phyloP scores from a whole-genome alignment of 2,113 vertebrate genomes.

The Panthera tigris region DNA sequence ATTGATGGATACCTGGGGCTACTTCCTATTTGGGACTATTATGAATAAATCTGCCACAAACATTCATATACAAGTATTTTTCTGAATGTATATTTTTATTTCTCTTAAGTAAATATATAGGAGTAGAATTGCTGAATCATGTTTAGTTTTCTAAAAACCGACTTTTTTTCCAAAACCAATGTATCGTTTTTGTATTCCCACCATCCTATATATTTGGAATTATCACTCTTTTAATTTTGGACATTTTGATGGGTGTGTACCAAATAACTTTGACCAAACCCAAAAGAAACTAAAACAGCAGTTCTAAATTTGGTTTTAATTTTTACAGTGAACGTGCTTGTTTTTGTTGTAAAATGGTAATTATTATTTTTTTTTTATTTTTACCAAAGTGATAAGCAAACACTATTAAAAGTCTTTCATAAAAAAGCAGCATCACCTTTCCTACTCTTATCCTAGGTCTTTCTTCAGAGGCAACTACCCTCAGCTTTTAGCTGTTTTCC shows the following conservation, averaged over 20 bases:
- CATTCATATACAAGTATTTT: not conserved
- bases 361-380: not conserved
- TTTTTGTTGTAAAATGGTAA: constrained; percentile 27
- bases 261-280: not conserved
- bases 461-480: not conserved
- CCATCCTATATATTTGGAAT: not conserved
- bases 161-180: not conserved
- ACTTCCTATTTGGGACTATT: not conserved
- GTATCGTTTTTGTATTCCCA: not conserved
- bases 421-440: not conserved
- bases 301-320: not conserved
- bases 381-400: not conserved
- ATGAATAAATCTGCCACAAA: not conserved
- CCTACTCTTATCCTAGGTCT: not conserved
- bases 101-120: not conserved
- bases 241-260: not conserved
- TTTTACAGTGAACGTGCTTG: not conserved
- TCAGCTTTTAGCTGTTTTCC: constrained; percentile 11
- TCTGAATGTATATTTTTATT: not conserved
- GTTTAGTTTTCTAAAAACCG: constrained; percentile 28
- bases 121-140: not conserved
- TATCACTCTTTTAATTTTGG: not conserved
- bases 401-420: not conserved
- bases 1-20: not conserved
- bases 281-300: constrained; percentile 8